A percentile compares a stretch with the other conserved stretches of the same genome.
Conservation (phyloP, 37 sponge, comb jelly and placozoan species). For the Spongilla lacustris region DNA sequence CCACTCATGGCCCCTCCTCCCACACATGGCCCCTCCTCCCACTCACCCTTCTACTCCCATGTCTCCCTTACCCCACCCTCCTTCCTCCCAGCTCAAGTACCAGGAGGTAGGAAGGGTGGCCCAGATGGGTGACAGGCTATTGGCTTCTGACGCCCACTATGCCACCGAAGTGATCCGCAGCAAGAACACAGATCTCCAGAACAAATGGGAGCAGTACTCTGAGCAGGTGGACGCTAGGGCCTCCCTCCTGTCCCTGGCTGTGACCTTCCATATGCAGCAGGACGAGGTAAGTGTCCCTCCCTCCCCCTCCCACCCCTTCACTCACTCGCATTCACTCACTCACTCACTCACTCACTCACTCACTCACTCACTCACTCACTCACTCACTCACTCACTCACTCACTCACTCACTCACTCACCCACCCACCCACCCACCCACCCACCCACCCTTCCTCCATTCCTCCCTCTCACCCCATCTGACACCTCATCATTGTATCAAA, state of each 20-base stretch:
- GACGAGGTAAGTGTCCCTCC: conserved; percentile 22
- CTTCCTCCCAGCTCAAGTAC: conserved; percentile 20
- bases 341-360: neutral
- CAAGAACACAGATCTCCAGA: conserved; percentile 12
- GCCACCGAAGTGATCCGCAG: conserved; percentile 34
- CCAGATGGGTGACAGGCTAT: conserved; percentile 60
- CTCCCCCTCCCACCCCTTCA: neutral
- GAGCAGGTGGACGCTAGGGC: conserved; percentile 31
- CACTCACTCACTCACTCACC: neutral
- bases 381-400: neutral
- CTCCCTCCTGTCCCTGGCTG: conserved; percentile 37
- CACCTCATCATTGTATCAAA: too few species aligned
- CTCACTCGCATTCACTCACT: neutral
- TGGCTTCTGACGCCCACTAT: conserved; percentile 31
- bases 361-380: neutral
- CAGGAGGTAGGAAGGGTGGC: conserved; percentile 35
- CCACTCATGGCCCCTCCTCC: too few species aligned
- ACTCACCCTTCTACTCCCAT: neutral
- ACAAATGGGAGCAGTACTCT: conserved; percentile 45
- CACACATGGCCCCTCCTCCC: too few species aligned
- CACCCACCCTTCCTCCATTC: neutral
- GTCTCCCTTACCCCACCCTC: neutral
- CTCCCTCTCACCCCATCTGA: neutral
- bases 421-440: neutral
- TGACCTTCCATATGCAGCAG: conserved; percentile 41